Conservation (phyloP, 2,888 invertebrate genomes). For the Agrochola lota region DNA sequence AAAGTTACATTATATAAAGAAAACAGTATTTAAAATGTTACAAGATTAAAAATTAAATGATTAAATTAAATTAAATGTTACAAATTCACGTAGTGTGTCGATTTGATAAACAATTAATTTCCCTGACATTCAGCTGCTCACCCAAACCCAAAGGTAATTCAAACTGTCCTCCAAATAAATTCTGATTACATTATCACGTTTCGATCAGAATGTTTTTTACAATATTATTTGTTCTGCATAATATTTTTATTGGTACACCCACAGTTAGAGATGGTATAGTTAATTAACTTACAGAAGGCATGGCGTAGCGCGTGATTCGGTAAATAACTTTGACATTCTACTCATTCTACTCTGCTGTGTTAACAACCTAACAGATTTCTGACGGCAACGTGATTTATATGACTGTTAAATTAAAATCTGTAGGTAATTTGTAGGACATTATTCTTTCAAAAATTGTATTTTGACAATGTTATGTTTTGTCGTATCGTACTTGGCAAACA, state of each 20-base stretch:
- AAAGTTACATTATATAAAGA: too few species aligned
- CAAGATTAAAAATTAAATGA: too few species aligned
- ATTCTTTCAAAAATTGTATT: neutral
- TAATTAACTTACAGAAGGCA: conserved; percentile 36
- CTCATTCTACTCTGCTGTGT: neutral
- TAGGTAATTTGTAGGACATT: neutral
- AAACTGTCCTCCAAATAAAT: neutral
- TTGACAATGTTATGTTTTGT: too few species aligned
- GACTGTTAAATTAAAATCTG: neutral
- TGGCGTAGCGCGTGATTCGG: conserved; percentile 36
- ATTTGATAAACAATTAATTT: neutral
- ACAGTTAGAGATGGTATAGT: conserved; percentile 1
- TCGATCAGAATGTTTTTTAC: neutral
- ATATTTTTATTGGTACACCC: conserved; percentile 18
- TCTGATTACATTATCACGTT: neutral
- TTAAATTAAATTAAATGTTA: too few species aligned
- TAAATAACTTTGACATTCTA: conserved; percentile 1
- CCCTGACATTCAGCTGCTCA: neutral
- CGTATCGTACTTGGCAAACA: neutral
- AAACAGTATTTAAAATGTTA: too few species aligned
- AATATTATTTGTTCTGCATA: conserved; percentile 6
- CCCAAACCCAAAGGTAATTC: neutral
- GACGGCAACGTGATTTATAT: conserved; percentile 6
- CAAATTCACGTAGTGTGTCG: neutral
- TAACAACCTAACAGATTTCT: neutral